phyloP scores from a whole-genome alignment of 1,140 invertebrate species.

The Drosophila sproati region DNA sequence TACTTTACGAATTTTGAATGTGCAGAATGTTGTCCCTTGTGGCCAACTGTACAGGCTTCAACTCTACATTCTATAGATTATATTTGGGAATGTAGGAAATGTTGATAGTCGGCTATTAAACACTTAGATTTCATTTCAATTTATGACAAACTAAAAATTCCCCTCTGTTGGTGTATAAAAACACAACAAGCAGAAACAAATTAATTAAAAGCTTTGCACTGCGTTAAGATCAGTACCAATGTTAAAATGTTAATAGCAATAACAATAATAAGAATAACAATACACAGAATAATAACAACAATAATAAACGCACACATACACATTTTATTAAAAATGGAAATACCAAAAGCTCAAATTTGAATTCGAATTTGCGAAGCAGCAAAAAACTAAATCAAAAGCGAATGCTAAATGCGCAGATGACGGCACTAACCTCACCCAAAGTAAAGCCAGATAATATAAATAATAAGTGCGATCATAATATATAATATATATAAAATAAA shows the following conservation, averaged over 20 bases:
- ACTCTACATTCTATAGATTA: no score
- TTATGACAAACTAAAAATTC: not conserved
- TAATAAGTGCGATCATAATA: not conserved
- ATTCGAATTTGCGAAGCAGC: not conserved
- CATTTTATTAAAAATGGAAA: not conserved
- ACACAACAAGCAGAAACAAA: constrained; percentile 25
- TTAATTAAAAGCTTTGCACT: constrained; percentile 30
- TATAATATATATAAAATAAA: not conserved
- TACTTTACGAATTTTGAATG: no score
- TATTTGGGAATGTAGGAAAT: no score
- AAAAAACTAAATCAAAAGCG: constrained; percentile 4
- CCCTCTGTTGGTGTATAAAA: not conserved
- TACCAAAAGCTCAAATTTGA: not conserved
- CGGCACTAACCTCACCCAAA: constrained; percentile 18
- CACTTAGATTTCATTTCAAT: no score
- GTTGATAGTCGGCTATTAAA: no score
- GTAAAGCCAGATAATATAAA: not conserved
- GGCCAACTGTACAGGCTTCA: no score
- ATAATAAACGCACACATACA: not conserved
- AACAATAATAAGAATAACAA: constrained; percentile 24
- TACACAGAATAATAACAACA: not conserved
- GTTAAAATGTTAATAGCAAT: constrained; percentile 5
- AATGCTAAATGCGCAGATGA: not conserved
- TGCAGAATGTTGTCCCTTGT: no score
- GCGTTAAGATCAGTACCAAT: constrained; percentile 10